Percentiles rank a stretch among this genome's conserved stretches.
Evolutionary conservation across 2,113 vertebrate species (phyloP).

Genomic region (Ochotona princeps): DNA sequence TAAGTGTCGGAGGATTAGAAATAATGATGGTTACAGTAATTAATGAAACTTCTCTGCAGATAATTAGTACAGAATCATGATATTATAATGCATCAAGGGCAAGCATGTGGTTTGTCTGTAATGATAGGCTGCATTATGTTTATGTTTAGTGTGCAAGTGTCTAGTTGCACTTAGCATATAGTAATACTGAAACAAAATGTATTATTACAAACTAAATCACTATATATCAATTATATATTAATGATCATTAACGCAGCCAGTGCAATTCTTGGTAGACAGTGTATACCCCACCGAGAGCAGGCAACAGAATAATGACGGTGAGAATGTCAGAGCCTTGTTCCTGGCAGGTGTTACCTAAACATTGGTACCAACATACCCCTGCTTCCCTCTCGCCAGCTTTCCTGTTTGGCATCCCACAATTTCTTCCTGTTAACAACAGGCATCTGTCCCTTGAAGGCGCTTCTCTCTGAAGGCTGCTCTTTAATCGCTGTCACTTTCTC

Average conservation of each 20-base stretch:
- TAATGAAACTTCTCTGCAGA: not conserved
- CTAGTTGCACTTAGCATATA: not conserved
- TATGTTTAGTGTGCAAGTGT: not conserved
- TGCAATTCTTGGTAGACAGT: rapidly evolving
- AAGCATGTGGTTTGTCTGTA: not conserved
- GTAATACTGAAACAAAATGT: not conserved
- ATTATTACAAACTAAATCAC: not conserved
- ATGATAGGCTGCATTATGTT: not conserved
- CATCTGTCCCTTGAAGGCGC: not conserved
- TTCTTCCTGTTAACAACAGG: not conserved
- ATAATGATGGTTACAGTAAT: rapidly evolving
- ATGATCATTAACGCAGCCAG: not conserved
- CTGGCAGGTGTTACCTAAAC: rapidly evolving
- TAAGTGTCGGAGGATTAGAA: not conserved
- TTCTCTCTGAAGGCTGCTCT: conserved; percentile 34
- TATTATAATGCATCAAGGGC: not conserved
- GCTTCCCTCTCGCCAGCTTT: not conserved
- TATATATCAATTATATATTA: not conserved
- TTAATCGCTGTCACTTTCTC: not conserved
- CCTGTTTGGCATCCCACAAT: not conserved
- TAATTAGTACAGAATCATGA: not conserved
- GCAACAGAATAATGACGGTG: rapidly evolving
- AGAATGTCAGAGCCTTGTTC: not conserved
- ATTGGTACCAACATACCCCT: rapidly evolving
- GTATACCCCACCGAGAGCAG: rapidly evolving